Evolutionary conservation across 1,140 invertebrate species (phyloP).

Genomic region (Stenopsyche tienmushanensis): DNA sequence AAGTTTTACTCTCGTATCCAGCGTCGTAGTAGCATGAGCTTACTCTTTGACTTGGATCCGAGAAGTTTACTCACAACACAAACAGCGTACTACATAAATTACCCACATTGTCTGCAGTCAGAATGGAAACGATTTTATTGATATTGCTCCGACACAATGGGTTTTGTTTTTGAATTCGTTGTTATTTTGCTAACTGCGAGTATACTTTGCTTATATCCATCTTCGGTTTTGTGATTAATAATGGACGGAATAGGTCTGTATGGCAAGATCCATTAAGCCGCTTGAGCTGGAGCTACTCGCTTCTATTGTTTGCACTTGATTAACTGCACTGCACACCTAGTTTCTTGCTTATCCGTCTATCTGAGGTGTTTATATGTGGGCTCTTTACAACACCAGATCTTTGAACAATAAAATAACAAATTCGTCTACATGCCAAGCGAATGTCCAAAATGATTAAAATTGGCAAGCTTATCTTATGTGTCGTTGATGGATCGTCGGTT

Average conservation of each 20-base stretch:
- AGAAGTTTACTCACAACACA: neutral
- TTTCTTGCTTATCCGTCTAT: neutral
- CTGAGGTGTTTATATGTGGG: neutral
- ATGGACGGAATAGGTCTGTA: neutral
- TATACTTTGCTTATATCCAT: no score
- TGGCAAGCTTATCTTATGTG: no score
- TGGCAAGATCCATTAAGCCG: neutral
- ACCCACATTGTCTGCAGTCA: neutral
- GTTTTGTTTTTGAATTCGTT: no score
- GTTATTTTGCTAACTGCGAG: no score
- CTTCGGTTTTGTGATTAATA: no score
- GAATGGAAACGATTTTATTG: neutral
- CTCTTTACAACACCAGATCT: no score
- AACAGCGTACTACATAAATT: neutral
- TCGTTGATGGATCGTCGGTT: no score
- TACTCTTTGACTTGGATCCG: neutral
- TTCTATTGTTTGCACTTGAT: constrained; percentile 5
- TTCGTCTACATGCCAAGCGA: no score
- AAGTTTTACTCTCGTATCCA: neutral
- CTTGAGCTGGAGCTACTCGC: neutral
- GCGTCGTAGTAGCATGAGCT: neutral
- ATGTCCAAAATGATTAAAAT: no score
- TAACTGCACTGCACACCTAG: neutral
- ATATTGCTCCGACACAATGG: no score
- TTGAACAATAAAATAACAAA: no score